Percentiles rank a stretch among this genome's conserved stretches.
phyloP scores from a whole-genome alignment of 2,888 invertebrate species.

The Euproctis similis region DNA sequence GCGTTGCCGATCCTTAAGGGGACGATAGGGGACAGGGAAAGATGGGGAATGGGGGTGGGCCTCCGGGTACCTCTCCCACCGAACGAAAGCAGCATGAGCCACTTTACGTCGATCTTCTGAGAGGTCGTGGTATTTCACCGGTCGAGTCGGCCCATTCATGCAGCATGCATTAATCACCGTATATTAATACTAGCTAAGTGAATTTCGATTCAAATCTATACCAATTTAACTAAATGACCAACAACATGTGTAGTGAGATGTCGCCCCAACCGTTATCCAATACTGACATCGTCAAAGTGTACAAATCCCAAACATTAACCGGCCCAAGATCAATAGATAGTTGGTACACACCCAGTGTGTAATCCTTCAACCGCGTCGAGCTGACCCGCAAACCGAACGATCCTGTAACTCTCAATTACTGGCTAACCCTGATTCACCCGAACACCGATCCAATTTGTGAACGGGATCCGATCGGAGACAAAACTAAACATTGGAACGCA shows the following conservation, averaged over 20 bases:
- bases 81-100: too few relatives aligned
- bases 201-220: too few relatives aligned
- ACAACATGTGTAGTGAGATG: background rate
- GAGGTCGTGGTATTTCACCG: too few relatives aligned
- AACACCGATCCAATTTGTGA: constrained; percentile 73
- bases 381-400: constrained; percentile 59
- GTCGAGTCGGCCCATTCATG: too few relatives aligned
- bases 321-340: constrained; percentile 58
- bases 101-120: too few relatives aligned
- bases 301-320: constrained; percentile 27
- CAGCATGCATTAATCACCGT: too few relatives aligned
- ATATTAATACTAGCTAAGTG: too few relatives aligned
- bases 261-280: background rate
- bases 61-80: too few relatives aligned
- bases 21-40: too few relatives aligned
- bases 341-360: constrained; percentile 50
- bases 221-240: too few relatives aligned
- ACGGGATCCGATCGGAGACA: constrained; percentile 64
- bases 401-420: constrained; percentile 74
- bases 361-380: constrained; percentile 65
- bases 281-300: constrained; percentile 16
- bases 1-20: too few relatives aligned
- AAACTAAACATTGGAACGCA: constrained; percentile 37
- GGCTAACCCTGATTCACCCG: constrained; percentile 69
- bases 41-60: too few relatives aligned